These are phyloP conservation scores for Geococcyx californianus DNA, from an alignment of 2,113 vertebrate genomes.

Conservation along the genomic window DNA sequence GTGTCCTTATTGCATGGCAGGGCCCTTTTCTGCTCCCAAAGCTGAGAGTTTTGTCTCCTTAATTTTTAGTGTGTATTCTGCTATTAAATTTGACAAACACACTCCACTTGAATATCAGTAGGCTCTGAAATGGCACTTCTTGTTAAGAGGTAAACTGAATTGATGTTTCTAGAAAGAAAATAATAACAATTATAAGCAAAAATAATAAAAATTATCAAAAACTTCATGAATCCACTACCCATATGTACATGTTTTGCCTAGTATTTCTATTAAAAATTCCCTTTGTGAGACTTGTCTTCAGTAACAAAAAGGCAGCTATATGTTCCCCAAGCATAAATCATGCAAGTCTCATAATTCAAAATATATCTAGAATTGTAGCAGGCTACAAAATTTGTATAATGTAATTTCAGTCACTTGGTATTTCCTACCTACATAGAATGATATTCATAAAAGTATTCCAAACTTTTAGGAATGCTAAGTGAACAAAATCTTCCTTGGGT, in stretches of 20 bases:
- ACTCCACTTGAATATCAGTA: not conserved
- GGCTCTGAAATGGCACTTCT: not conserved
- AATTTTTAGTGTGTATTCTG: not conserved
- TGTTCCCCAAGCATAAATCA: not conserved
- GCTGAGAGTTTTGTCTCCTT: not conserved
- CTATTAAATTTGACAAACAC: not conserved
- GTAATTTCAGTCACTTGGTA: not conserved
- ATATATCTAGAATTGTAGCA: not conserved
- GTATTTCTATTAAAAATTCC: not conserved
- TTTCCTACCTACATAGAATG: not conserved
- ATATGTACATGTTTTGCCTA: not conserved
- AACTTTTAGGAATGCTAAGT: not conserved
- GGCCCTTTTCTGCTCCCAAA: not conserved
- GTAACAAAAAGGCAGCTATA: not conserved
- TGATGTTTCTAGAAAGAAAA: not conserved
- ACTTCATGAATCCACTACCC: not conserved
- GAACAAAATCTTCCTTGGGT: not conserved
- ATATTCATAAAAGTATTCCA: not conserved
- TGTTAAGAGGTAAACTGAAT: not conserved
- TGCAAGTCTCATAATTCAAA: not conserved
- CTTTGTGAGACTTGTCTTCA: not conserved
- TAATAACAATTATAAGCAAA: not conserved
- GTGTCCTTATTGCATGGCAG: not conserved
- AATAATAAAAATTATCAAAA: not conserved
- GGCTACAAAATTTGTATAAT: not conserved